phyloP scores from a whole-genome alignment of 1,140 invertebrate genomes.

The Nasonia vitripennis region DNA sequence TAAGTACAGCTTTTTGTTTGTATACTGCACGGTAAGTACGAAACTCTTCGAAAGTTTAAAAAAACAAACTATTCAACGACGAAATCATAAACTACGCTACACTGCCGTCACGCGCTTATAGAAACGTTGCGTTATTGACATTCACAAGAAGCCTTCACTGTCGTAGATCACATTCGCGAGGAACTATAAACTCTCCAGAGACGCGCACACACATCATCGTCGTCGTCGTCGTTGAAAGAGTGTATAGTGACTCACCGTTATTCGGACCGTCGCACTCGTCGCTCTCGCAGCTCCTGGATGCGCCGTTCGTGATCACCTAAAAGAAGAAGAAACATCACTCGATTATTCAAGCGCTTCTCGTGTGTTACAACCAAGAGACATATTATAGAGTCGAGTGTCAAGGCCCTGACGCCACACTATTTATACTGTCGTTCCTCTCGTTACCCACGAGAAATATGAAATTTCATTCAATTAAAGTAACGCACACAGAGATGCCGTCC shows the following conservation, averaged over 20 bases:
- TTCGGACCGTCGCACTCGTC: conserved; percentile 52
- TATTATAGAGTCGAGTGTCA: neutral
- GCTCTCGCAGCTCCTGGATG: conserved; percentile 40
- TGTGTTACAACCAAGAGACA: neutral
- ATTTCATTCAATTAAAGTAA: conserved; percentile 18
- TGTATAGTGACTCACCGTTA: conserved; percentile 42
- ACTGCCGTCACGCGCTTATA: neutral
- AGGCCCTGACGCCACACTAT: neutral
- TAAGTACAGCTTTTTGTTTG: too few relatives aligned
- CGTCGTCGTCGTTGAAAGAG: too few relatives aligned
- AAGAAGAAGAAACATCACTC: conserved; percentile 53
- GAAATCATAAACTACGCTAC: neutral
- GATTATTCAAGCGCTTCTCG: conserved; percentile 22
- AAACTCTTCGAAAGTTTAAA: neutral
- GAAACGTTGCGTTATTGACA: neutral
- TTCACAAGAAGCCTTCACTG: neutral
- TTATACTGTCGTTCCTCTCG: neutral
- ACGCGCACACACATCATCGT: too few relatives aligned
- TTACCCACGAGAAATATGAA: conserved; percentile 12
- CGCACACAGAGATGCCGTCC: conserved; percentile 17
- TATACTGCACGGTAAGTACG: too few relatives aligned
- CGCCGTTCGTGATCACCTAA: conserved; percentile 68
- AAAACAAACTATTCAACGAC: neutral
- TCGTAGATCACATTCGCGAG: neutral
- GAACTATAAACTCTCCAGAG: too few relatives aligned